These are phyloP conservation scores for Congeria kusceri DNA, from an alignment of 2,888 invertebrate species.

Conservation along the genomic window DNA sequence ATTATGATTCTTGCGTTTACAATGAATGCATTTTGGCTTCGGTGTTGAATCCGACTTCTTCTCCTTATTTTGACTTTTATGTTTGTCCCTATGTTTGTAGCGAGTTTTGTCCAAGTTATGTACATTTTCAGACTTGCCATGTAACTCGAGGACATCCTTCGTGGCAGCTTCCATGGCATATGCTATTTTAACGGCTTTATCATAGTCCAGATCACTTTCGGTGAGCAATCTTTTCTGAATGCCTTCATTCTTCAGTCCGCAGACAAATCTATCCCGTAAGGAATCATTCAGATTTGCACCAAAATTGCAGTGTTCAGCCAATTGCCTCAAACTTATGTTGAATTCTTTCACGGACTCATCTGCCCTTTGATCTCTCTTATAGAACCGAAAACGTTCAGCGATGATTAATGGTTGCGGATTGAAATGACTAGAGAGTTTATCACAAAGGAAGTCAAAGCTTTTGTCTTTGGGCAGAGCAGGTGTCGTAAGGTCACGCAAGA, in stretches of 20 bases:
- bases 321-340: slow-evolving; percentile 43
- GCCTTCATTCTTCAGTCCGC: no score
- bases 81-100: no score
- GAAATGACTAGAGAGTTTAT: slow-evolving; percentile 38
- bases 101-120: no score
- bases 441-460: slow-evolving; percentile 38
- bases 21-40: no score
- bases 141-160: no score
- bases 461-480: slow-evolving; percentile 52
- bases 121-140: no score
- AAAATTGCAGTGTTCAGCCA: slow-evolving; percentile 57
- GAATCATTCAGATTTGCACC: slow-evolving; percentile 45
- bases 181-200: no score
- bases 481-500: slow-evolving; percentile 35
- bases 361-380: slow-evolving; percentile 42
- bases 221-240: slow-evolving; percentile 42
- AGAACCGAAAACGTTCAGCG: slow-evolving; percentile 57
- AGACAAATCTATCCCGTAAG: slow-evolving; percentile 58
- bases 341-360: slow-evolving; percentile 49
- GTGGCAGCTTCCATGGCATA: no score
- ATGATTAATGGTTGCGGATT: slow-evolving; percentile 54
- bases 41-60: no score
- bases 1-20: no score
- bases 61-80: no score
- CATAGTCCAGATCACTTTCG: slow-evolving; percentile 41